Percentiles rank a stretch among this genome's conserved stretches.
phyloP scores from a whole-genome alignment of 30 jellyfish, hydroid and myxozoan species.

The Morbakka virulenta region DNA sequence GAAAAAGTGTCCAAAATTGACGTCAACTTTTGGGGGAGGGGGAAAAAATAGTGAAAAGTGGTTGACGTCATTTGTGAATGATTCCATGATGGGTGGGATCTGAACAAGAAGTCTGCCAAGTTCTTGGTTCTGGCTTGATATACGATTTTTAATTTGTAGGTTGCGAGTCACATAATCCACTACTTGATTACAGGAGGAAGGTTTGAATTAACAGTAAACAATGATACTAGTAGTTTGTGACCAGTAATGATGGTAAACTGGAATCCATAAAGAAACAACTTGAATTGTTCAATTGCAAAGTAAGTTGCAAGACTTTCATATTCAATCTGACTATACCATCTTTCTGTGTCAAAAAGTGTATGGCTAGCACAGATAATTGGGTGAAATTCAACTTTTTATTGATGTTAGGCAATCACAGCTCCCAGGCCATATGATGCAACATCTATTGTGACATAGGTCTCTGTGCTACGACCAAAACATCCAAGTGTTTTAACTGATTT shows the following conservation, averaged over 20 bases:
- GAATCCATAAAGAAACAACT: constrained; percentile 4
- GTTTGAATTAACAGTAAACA: not conserved
- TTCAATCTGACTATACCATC: constrained; percentile 7
- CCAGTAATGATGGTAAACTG: constrained; percentile 1
- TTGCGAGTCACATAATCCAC: not conserved
- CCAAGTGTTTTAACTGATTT: constrained; percentile 1
- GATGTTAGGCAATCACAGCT: constrained; percentile 8
- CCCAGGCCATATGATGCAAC: constrained; percentile 29
- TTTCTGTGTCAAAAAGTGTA: not conserved
- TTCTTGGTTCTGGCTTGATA: not conserved
- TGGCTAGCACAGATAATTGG: constrained; percentile 20
- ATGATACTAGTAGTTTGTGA: constrained; percentile 27
- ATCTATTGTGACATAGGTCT: constrained; percentile 1
- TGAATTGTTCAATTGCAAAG: not conserved
- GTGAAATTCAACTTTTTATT: not conserved
- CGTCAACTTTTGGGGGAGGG: no score
- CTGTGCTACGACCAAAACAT: not conserved
- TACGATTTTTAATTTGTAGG: not conserved
- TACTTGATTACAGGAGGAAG: constrained; percentile 5
- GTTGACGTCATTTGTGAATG: no score
- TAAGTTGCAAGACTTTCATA: not conserved
- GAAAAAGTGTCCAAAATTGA: no score
- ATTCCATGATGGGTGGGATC: constrained; percentile 27
- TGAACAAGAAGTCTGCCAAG: constrained; percentile 6
- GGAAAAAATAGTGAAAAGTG: no score